Evolutionary conservation across 2,888 invertebrate genomes (phyloP), one percentile per base, ranked within the genome.

Genomic region (Globia sparganii): DNA sequence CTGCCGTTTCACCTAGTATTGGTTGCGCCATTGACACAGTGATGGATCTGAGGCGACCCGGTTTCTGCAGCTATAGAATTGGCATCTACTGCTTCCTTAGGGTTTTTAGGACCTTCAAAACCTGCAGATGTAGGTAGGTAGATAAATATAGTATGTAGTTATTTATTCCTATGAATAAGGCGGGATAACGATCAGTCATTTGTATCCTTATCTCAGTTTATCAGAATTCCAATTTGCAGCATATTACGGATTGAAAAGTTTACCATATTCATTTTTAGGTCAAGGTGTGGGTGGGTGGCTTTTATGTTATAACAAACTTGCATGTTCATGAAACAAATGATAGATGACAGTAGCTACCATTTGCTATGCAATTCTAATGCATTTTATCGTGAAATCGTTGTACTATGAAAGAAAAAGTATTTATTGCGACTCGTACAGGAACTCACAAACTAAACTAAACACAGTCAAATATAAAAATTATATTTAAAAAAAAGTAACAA

Each of bases 1-100:
- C 31, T 67, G 66, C 34, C 25, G 34, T 61, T 82, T 77, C 56
- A 62, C 40, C 61, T 4, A 67, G 28, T 81, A 58, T 71, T 70
- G 56, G 21, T 80, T 82, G 66, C 67, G 49, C 62, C 58, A 83
- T 58, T 71, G 58, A 71, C 77, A 75, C 40, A 66, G 34, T 61
- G 59, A 34, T 31, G 37, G 25, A 21, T 64, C 62, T 70, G 11
- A 13, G 43, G 25, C 9, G 68, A 67, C 37, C 43, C 28, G n/a
- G n/a, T 76, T 62, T 21, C 18, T 13, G 34, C n/a, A 34, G n/a
- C 21, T 21, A 18, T 53, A 46, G 28, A 28, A 13, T 66, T 15
- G 6, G 25, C 37, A 58, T 11, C 37, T 58, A 31, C 13, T 28
- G 15, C 56, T 56, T 65, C 34, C 25, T 68, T 34, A 18, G 8